Base-by-base conservation (phyloP, 2,113 vertebrate species). In the Callipepla squamata region DNA sequence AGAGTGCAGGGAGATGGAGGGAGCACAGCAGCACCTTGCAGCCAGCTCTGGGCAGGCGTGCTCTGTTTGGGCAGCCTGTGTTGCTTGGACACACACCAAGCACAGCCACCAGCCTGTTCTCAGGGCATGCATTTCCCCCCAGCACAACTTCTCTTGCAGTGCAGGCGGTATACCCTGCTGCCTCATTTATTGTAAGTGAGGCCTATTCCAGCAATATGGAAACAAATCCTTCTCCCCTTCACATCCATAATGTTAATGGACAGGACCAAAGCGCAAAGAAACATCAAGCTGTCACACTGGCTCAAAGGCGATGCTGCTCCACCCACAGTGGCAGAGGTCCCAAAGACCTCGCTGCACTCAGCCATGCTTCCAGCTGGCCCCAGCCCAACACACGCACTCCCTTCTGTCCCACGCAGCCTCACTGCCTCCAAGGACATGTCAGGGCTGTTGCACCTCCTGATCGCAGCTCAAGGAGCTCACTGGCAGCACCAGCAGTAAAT, bases 391-490 rank as follows among this genome's bases (percentile, higher is more conserved):
- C 23, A 38, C 20, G 55, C 68, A 3, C 44, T 4, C 7, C 13
- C 47, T 40, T 65, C 66, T 38, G 25, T 2, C 72, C 42, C 23
- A 8, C 16, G 1, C 1, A 8, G 20, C 47, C 57, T 51, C 66
- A 3, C 19, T 8, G 1, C 3, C 42, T 58, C 42, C 4, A 4
- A 1, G 6, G 36, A 2, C 36, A 19, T 18, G 7, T 2, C 25
- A 11, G 25, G 17, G 38, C 75, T 63, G 57, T 32, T 50, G 11
- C 77, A 17, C 15, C 0, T n/a, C 47, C 11, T 13, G 34, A 28
- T 36, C 26, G n/a, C 50, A 32, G 19, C 28, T 30, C 12, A 6
- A 15, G 69, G 48, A 42, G 36, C 28, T 73, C 42, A 20, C 11
- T 45, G 55, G 22, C 51, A 14, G n/a, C 17, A 36, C 28, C 48